Evolutionary conservation across 2,113 vertebrate genomes (phyloP), one percentile per base, ranked within the genome.

Genomic region (Marcusenius ussheri): DNA sequence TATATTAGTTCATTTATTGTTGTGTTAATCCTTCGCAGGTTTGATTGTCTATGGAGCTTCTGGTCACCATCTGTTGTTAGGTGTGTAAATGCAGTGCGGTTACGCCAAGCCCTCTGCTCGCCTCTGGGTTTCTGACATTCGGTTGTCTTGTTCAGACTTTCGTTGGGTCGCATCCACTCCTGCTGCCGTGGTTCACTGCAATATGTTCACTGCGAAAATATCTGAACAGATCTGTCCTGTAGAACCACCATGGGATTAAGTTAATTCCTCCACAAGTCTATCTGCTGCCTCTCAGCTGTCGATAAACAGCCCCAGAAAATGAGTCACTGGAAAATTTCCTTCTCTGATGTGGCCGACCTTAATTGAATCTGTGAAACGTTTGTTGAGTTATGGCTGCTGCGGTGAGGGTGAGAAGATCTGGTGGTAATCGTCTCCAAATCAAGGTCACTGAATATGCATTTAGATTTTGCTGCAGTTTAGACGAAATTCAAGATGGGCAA

Each of bases 11-110:
- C 9, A 21, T 21, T 83, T 84, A 10, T 19, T 95, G 94, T 95
- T 94, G 96, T 97, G 96, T 96, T 97, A 97, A 93, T 97, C 98
- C 95, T 98, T 98, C 95, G 96, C 98, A 99, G 98, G 56, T 58
- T 58, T 58, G 98, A 98, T 96, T 98, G 96, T 98, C 97, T 97
- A 97, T 99, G 98, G 97, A 98, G 96, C 97, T 97, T 98, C 97
- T 97, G 98, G 96, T 96, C 97, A 97, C 95, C 98, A 97, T 96
- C 97, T 99, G 94, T 98, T 98, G 97, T 99, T 99, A 98, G 98
- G 98, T 99, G 98, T 99, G 98, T 99, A 99, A 97, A 95, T 94
- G 2, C n/a, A 74, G 66, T 0, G n/a, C 27, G 8, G n/a, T 70
- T 0, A 31, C 10, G 0, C n/a, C 62, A 11, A 31, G 3, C 9